phyloP scores from a whole-genome alignment of 2,113 vertebrate genomes.

The Anser cygnoides region DNA sequence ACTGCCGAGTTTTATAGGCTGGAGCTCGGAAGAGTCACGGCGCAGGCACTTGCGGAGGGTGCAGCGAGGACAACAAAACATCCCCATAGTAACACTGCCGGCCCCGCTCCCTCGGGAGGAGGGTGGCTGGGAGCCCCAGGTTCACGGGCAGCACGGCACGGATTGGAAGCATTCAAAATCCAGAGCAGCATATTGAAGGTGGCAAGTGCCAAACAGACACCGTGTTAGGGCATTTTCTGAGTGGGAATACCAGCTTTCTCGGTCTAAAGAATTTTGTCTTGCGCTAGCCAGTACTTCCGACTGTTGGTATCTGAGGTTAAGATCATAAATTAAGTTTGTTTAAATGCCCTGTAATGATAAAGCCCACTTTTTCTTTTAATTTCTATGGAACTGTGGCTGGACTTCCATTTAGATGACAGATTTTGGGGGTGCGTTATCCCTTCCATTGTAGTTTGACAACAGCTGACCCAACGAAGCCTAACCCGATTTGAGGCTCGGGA shows the following conservation, averaged over 20 bases:
- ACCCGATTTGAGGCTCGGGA: not conserved
- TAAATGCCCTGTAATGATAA: not conserved
- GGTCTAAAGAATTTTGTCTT: not conserved
- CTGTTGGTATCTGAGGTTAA: not conserved
- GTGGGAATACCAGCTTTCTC: not conserved
- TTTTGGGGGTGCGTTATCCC: not conserved
- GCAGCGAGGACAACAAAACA: conserved; percentile 13
- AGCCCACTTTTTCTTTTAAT: not conserved
- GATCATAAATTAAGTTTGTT: not conserved
- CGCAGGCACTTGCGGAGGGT: not conserved
- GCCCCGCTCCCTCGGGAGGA: not conserved
- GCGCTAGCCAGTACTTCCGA: not conserved
- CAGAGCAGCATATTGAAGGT: not conserved
- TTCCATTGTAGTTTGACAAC: not conserved
- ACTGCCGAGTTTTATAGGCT: conserved; percentile 50
- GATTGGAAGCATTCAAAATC: not conserved
- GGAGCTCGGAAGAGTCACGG: conserved; percentile 9
- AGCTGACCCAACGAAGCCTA: not conserved
- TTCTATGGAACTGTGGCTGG: not conserved
- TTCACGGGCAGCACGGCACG: not conserved
- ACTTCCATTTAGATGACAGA: not conserved
- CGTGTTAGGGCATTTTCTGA: not conserved
- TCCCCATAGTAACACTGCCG: conserved; percentile 25
- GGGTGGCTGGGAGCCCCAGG: too few species aligned
- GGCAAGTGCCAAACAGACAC: not conserved